Conservation (phyloP, 1,140 invertebrate genomes). For the Euwallacea fornicatus region DNA sequence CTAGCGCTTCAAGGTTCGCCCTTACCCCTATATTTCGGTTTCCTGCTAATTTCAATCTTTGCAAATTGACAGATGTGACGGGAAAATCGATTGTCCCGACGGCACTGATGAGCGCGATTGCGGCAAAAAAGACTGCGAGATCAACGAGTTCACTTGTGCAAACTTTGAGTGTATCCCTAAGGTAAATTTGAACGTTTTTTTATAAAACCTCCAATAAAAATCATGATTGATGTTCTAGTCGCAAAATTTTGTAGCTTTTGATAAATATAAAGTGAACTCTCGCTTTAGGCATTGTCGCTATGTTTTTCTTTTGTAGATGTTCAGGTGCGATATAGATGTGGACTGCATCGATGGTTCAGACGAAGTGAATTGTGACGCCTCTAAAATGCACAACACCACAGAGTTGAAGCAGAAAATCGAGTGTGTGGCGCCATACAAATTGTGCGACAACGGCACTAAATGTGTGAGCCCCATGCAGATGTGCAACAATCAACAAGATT, state of each 20-base stretch:
- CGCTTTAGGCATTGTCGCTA: too few species aligned
- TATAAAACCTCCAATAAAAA: too few species aligned
- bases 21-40: not conserved
- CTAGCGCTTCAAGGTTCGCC: conserved; percentile 30
- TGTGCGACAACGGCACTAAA: conserved; percentile 66
- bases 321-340: conserved; percentile 68
- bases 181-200: not conserved
- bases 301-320: conserved; percentile 51
- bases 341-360: conserved; percentile 73
- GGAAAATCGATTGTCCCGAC: conserved; percentile 54
- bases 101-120: conserved; percentile 63
- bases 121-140: conserved; percentile 53
- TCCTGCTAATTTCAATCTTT: not conserved
- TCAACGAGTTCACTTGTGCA: conserved; percentile 60
- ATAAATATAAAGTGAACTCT: too few species aligned
- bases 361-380: conserved; percentile 65
- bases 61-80: conserved; percentile 41
- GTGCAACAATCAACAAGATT: conserved; percentile 60
- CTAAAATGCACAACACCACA: conserved; percentile 51
- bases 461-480: conserved; percentile 68
- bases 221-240: not conserved
- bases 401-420: conserved; percentile 28
- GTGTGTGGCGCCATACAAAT: conserved; percentile 63
- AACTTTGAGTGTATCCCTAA: conserved; percentile 64
- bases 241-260: conserved; percentile 44